phyloP scores from a whole-genome alignment of 2,797 vertebrate species.

The Catharus ustulatus region DNA sequence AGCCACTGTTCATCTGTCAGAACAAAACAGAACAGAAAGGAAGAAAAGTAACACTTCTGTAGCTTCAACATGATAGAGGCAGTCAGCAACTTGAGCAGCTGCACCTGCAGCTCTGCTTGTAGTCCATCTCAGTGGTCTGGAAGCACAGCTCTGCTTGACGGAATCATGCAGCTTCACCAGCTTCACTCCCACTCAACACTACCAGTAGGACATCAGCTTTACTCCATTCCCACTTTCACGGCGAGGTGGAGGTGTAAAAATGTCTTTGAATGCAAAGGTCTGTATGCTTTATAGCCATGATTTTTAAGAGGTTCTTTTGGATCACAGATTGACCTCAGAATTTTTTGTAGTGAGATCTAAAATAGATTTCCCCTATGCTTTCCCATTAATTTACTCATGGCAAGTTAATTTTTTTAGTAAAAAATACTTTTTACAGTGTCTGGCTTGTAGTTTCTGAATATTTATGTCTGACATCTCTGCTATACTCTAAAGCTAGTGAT shows the following conservation, averaged over 20 bases:
- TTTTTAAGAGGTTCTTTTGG: background rate
- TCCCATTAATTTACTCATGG: background rate
- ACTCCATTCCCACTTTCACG: background rate
- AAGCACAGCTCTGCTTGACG: background rate
- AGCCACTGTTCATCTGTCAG: background rate
- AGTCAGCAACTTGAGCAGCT: background rate
- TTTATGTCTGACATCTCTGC: background rate
- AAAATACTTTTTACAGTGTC: background rate
- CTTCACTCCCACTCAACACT: background rate
- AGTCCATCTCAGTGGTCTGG: background rate
- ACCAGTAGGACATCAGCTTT: background rate
- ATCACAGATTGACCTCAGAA: background rate
- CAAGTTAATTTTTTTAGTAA: background rate
- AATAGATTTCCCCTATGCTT: background rate
- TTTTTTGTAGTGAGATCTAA: background rate
- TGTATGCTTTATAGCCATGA: background rate
- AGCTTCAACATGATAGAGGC: background rate
- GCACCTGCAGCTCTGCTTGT: background rate
- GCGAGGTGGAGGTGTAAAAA: background rate
- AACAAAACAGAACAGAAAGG: background rate
- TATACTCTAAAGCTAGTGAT: background rate
- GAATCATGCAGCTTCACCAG: background rate
- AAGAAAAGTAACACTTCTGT: background rate
- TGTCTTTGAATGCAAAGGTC: background rate
- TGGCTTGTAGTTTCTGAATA: background rate